These are phyloP conservation scores for Scomberomorus guttatus DNA, from an alignment of 2,797 vertebrate genomes.

Conservation along the genomic window DNA sequence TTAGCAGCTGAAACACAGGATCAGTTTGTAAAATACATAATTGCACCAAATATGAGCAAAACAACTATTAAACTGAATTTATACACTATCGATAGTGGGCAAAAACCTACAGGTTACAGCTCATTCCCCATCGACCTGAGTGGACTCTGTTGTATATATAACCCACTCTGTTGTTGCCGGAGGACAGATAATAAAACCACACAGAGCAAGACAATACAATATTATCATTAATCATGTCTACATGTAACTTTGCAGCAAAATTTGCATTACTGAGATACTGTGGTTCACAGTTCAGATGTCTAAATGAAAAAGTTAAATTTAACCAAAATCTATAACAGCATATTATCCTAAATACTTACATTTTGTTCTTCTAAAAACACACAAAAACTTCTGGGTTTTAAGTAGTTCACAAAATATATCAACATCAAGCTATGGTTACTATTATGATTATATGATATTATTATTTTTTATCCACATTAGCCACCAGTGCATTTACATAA, in stretches of 20 bases:
- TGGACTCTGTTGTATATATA: background rate
- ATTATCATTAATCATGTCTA: background rate
- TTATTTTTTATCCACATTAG: background rate
- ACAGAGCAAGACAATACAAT: background rate
- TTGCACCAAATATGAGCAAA: conserved; percentile 15
- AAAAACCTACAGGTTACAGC: background rate
- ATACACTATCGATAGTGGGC: background rate
- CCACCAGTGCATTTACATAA: background rate
- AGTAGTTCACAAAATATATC: background rate
- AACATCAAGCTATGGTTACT: background rate
- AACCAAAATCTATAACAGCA: background rate
- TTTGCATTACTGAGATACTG: background rate
- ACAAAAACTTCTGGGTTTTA: background rate
- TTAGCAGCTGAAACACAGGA: conserved; percentile 13
- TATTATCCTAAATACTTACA: background rate
- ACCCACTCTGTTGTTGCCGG: background rate
- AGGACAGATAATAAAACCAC: background rate
- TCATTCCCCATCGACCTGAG: background rate
- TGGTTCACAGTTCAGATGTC: background rate
- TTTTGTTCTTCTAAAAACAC: background rate
- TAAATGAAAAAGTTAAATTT: background rate
- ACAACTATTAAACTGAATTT: background rate
- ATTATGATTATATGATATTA: too few species aligned
- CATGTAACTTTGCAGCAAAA: background rate
- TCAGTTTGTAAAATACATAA: background rate